Evolutionary conservation across 2,888 invertebrate species (phyloP).

Genomic region (Amiota minor): DNA sequence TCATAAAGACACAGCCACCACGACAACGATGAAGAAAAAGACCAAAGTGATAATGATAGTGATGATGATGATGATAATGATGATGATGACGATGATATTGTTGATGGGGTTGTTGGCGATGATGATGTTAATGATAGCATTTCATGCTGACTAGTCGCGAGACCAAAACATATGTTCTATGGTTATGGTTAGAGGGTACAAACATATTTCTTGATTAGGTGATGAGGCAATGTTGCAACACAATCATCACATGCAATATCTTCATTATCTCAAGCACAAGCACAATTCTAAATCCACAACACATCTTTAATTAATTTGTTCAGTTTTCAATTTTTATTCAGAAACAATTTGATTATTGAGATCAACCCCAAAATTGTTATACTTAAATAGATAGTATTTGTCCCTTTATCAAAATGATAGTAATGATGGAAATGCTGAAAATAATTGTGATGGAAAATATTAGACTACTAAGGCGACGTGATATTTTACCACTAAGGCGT

Average conservation of each 20-base stretch:
- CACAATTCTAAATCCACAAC: neutral
- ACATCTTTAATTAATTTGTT: slow-evolving; percentile 16
- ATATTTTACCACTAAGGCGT: no score
- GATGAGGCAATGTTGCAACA: neutral
- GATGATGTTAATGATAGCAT: neutral
- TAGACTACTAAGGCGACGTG: no score
- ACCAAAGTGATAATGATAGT: neutral
- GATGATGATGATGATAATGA: neutral
- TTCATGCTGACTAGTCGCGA: no score
- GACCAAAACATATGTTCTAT: no score
- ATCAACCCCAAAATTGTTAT: no score
- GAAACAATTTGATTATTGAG: slow-evolving; percentile 10
- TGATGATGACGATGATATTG: neutral
- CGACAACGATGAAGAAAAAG: neutral
- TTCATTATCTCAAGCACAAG: neutral
- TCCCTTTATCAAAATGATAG: no score
- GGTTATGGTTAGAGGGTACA: no score
- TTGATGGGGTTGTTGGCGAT: neutral
- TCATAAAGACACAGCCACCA: no score
- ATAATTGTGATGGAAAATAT: no score
- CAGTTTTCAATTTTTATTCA: neutral
- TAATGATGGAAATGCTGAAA: no score
- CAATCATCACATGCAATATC: neutral
- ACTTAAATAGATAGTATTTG: no score
- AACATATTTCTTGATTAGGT: no score